Evolutionary conservation across 2,888 invertebrate species (phyloP).

Genomic region (Dioctria linearis): DNA sequence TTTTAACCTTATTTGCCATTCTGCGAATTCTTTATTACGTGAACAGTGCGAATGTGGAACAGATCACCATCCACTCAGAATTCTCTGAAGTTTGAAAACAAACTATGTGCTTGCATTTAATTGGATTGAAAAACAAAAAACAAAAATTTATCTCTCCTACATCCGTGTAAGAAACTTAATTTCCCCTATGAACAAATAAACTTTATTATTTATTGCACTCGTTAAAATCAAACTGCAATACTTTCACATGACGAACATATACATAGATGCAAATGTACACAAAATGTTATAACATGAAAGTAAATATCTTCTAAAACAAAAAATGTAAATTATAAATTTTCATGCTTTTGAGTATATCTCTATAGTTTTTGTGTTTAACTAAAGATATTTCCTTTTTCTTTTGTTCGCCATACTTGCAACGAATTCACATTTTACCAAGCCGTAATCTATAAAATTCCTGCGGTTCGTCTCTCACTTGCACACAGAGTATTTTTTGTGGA

Average conservation of each 20-base stretch:
- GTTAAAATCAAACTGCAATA: slow-evolving; percentile 2
- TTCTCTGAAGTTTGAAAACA: no score
- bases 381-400: slow-evolving; percentile 33
- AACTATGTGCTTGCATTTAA: no score
- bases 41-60: no score
- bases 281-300: slow-evolving; percentile 9
- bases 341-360: background rate
- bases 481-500: slow-evolving; percentile 18
- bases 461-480: slow-evolving; percentile 11
- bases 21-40: no score
- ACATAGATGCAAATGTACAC: background rate
- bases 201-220: slow-evolving; percentile 26
- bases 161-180: slow-evolving; percentile 14
- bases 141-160: background rate
- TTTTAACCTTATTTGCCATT: no score
- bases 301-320: slow-evolving; percentile 27
- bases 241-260: background rate
- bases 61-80: no score
- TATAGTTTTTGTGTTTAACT: slow-evolving; percentile 18
- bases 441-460: slow-evolving; percentile 24
- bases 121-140: background rate
- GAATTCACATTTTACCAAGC: slow-evolving; percentile 11
- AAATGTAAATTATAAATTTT: slow-evolving; percentile 15
- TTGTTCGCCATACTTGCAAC: slow-evolving; percentile 3
- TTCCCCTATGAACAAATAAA: slow-evolving; percentile 27